Evolutionary conservation across 2,888 invertebrate species (phyloP), one percentile per base, ranked within the genome.

Genomic region (Drosophila merina): DNA sequence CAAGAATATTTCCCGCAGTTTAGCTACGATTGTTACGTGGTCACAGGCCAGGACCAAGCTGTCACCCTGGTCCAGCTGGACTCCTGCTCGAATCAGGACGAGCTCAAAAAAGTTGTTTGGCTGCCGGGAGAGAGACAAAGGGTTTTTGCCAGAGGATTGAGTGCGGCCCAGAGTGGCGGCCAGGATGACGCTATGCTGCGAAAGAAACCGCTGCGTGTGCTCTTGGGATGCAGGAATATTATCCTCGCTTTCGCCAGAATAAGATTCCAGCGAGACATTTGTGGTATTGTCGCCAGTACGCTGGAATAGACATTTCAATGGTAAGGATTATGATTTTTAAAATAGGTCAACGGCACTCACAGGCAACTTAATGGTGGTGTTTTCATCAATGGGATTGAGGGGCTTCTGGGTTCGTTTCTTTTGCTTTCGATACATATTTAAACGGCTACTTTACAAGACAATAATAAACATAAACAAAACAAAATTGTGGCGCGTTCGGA

Each of bases 11-110:
- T 91, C 90, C n/a, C 92, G 92, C 7, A 94, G 89, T 76, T 93
- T 93, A 1, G 92, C 90, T 6, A 93, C 91, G 69, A 94, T 92
- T 42, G 92, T 90, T 26, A 93, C 91, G 57, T 92, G 92, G 88
- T 94, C 93, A 36, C 90, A 90, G 28, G 88, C 78, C 48, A 91
- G 69, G n/a, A 91, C 75, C 68, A 90, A 89, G 50, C 80, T 86
- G n/a, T 91, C 88, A 0, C 75, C 74, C 45, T 89, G 86, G 55
- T 91, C 90, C 38, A 91, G 56, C 38, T 88, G 80, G 2, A 90
- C 91, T 0, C 92, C 92, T 0, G 90, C 85, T 57, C 90, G 89
- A 8, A 89, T 79, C 0, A 92, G 69, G 4, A 90, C 89, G 70
- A 90, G 72, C 64, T 92, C 92, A 50, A 90, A 92, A 67, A 91